Base-by-base conservation (phyloP, 1,140 invertebrate species). In the Halotydeus destructor region DNA sequence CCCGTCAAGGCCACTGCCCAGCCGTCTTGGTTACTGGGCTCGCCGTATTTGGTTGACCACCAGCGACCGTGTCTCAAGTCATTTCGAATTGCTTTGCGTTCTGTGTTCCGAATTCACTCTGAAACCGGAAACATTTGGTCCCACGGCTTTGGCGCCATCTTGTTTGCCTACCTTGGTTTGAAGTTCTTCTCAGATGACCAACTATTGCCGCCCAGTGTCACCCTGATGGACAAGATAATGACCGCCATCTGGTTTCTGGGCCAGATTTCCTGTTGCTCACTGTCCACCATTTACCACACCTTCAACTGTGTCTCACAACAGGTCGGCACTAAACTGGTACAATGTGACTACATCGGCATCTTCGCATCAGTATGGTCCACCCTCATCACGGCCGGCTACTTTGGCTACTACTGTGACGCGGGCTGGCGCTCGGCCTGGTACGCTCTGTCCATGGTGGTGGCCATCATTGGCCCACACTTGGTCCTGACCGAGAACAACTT, bases 251-350 rank as follows among this genome's bases (percentile, higher is more conserved):
- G 94, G 60, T 96, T 97, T 60, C 66, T 76, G 26, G 88, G 91
- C 39, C 89, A 86, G 46, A 93, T 97, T 49, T 69, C 88, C n/a
- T 98, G 93, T 63, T 65, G 97, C 22, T 84, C 86, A 40, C 78
- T 91, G 58, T 96, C 88, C 4, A 93, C 84, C 63, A 75, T 83
- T 41, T 97, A 94, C 64, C 91, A 98, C 63, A 97, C 89, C 31
- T 70, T 97, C 23, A 85, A 82, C 60, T 97, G 91, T 64, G 91
- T 97, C 61, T 94, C 88, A 19, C 80, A 91, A 60, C 56, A 56
- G 43, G 80, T 96, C 37, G 86, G 86, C 43, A 88, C n/a, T n/a
- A n/a, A n/a, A n/a, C n/a, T n/a, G n/a, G n/a, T n/a, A n/a, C n/a
- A n/a, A n/a, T n/a, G n/a, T n/a, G n/a, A n/a, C n/a, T n/a, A n/a